Base-by-base conservation (phyloP, 1,140 invertebrate genomes). In the Drosophila pandora region DNA sequence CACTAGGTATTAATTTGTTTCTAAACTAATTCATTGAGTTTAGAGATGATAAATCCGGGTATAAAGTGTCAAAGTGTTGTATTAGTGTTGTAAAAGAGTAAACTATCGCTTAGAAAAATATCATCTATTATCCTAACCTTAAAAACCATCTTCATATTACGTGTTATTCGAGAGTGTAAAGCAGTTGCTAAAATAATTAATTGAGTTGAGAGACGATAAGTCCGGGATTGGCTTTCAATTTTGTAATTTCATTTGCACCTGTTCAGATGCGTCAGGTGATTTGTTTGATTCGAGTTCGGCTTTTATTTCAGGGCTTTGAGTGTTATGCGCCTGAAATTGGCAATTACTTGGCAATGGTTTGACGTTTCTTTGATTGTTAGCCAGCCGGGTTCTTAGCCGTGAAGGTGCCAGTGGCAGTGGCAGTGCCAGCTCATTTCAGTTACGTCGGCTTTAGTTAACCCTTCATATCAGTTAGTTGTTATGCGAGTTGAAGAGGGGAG, bases 401-500 rank as follows among this genome's bases (percentile, higher is more conserved):
- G 34, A 37, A 37, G 34, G 34, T 37, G 34, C 34, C 25, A 28
- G 25, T 28, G 25, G 25, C 25, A 28, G 25, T 28, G 25, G 25
- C 25, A 28, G 25, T 28, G 34, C 12, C 41, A 43, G 41, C 41
- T 43, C n/a, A 43, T 43, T 43, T 43, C 17, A 17, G 41, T 43
- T 37, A 4, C 34, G 34, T 37, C 10, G 12, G 3, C 34, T 37
- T 37, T 37, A n/a, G 9, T 4, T 10, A 12, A 47, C 43, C 43
- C 43, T 47, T 47, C 43, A 12, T 47, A 52, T 34, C 49, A 52
- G 49, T 28, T 8, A 3, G 9, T 9, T 43, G 41, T 43, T 43
- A 47, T 47, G 21, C 10, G 17, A 47, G 21, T 9, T 8, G n/a
- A n/a, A n/a, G n/a, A n/a, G n/a, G n/a, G n/a, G 8, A 6, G 13